Evolutionary conservation across 2,113 vertebrate genomes (phyloP).

Genomic region (Manacus vitellinus): DNA sequence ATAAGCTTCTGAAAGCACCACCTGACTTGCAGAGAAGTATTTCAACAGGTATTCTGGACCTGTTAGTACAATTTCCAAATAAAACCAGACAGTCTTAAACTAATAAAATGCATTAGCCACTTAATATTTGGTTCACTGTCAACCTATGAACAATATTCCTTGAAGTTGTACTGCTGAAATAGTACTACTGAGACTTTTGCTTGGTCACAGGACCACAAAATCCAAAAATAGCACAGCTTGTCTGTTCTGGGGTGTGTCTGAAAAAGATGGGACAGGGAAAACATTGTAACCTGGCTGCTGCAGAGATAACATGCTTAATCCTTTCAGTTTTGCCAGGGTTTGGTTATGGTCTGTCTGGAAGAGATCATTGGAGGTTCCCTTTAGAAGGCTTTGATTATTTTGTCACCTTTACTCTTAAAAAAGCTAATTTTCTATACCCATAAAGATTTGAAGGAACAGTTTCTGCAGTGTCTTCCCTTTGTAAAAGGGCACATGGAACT

Average conservation of each 20-base stretch:
- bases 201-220: background rate
- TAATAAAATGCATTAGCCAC: slow-evolving; percentile 33
- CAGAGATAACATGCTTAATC: background rate
- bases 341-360: background rate
- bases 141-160: slow-evolving; percentile 18
- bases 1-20: slow-evolving; percentile 47
- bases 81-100: background rate
- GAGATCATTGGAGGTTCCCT: background rate
- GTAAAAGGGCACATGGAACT: background rate
- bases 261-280: background rate
- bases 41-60: background rate
- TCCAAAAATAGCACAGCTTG: background rate
- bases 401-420: background rate
- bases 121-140: background rate
- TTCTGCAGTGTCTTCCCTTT: background rate
- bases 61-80: background rate
- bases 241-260: background rate
- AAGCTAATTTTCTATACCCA: background rate
- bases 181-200: background rate
- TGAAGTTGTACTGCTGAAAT: slow-evolving; percentile 17
- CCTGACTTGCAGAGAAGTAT: background rate
- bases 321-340: background rate
- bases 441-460: background rate
- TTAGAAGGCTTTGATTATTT: background rate
- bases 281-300: background rate